Evolutionary conservation across 2,888 invertebrate species (phyloP), one percentile per base, ranked within the genome.

Genomic region (Pycnomerus fuliginosus): DNA sequence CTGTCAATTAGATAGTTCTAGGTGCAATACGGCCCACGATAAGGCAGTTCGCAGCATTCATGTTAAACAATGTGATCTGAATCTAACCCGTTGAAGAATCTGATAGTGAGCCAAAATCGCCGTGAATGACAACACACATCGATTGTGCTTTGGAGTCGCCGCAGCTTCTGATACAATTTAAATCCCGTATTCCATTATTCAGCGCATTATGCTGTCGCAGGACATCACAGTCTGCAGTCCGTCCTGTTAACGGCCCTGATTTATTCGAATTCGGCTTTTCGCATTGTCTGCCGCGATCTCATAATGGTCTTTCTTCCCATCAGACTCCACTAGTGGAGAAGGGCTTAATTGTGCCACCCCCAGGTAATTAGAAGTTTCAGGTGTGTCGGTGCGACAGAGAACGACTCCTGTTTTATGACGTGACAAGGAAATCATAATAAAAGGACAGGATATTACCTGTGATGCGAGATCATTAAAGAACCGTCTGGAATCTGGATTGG

Each of bases 121-220:
- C 50, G 54, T 61, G 62, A 62, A 61, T 62, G 62, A 62, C 62
- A 59, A 56, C 56, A 55, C 37, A 28, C 38, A 27, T 28, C 20
- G 20, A 32, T 25, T 44, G 35, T 44, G 35, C 27, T 20, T 20
- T 20, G 20, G 5, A 4, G 34, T 17, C 16, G 51, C 53, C 48
- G 55, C 56, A 48, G 45, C 58, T 57, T 52, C 62, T 62, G 69
- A 61, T 67, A 69, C 69, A 68, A 69, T 69, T 69, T 68, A 69
- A 68, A 65, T 65, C 64, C 62, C 61, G 56, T 67, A 67, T 67
- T 69, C 68, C 69, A 70, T 70, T 70, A 70, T 70, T 66, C 69
- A 66, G 64, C 46, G 65, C 66, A 67, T 66, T 67, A 67, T 65
- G 61, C 65, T 67, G 67, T 67, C 68, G 53, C 52, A 48, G 55